A percentile compares a stretch with the other conserved stretches of the same genome.
phyloP scores from a whole-genome alignment of 2,113 vertebrate genomes.

The Cochlearius cochlearius region DNA sequence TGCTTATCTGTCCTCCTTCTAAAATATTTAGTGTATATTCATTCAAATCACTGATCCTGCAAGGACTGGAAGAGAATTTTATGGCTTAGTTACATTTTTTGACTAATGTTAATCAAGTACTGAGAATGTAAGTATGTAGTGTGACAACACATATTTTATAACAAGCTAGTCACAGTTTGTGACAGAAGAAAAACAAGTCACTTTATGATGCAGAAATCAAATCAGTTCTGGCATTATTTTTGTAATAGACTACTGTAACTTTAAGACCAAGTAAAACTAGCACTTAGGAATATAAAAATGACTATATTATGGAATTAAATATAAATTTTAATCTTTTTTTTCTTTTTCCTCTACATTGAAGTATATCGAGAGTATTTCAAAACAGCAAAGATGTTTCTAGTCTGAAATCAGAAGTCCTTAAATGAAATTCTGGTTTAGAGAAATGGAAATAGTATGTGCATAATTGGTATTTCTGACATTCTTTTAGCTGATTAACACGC shows the following conservation, averaged over 20 bases:
- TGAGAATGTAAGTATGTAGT: not conserved
- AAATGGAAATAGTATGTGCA: not conserved
- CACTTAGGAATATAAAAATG: not conserved
- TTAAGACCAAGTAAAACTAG: not conserved
- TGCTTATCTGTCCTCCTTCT: constrained; percentile 34
- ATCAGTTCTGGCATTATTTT: not conserved
- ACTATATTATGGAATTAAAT: not conserved
- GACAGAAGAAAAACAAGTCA: constrained; percentile 16
- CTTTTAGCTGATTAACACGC: not conserved
- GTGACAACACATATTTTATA: not conserved
- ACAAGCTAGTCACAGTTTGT: not conserved
- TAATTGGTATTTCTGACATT: not conserved
- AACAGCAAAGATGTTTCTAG: not conserved
- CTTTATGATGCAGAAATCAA: not conserved
- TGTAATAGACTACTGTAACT: not conserved
- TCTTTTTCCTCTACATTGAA: not conserved
- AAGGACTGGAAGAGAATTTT: not conserved
- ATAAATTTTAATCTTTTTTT: not conserved
- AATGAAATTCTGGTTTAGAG: not conserved
- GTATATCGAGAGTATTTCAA: not conserved
- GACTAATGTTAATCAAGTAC: constrained; percentile 9
- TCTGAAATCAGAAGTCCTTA: not conserved
- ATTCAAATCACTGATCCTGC: not conserved
- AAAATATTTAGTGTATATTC: constrained; percentile 17
- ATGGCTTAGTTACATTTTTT: constrained; percentile 21